Percentiles rank a stretch among this genome's conserved stretches.
Conservation (phyloP, 1,140 invertebrate genomes). For the Dreissena polymorpha region DNA sequence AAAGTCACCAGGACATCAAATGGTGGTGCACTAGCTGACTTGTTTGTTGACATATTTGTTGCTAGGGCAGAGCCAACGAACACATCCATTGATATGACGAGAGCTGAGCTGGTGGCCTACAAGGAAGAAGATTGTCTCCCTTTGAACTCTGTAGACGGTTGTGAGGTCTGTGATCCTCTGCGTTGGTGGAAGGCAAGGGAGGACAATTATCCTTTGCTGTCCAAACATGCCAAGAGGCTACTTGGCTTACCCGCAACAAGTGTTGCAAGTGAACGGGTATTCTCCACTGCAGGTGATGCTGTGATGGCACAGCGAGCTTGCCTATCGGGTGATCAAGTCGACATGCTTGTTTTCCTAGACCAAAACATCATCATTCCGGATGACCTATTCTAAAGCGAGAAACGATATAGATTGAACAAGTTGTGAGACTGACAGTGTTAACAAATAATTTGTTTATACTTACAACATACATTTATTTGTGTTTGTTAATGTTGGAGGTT, state of each 20-base stretch:
- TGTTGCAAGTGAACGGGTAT: too few species aligned
- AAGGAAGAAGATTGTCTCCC: slow-evolving; percentile 7
- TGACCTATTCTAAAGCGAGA: too few species aligned
- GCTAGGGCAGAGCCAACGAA: background rate
- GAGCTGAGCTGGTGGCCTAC: background rate
- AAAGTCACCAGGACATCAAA: background rate
- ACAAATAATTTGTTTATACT: background rate
- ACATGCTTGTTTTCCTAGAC: slow-evolving; percentile 24
- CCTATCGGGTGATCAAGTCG: background rate
- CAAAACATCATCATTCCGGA: too few species aligned
- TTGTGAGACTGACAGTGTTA: background rate
- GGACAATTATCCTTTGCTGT: background rate
- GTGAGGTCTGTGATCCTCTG: too few species aligned
- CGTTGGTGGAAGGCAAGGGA: too few species aligned
- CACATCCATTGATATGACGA: background rate
- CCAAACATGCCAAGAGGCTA: background rate
- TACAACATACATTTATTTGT: too few species aligned
- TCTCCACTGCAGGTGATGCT: slow-evolving; percentile 9
- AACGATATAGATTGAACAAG: background rate
- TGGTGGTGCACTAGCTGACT: too few species aligned
- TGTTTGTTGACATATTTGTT: too few species aligned
- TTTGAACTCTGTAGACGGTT: too few species aligned
- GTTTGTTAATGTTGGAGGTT: too few species aligned
- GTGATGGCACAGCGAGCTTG: slow-evolving; percentile 12
- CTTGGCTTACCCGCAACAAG: slow-evolving; percentile 4